Evolutionary conservation across 2,113 vertebrate species (phyloP).

Genomic region (Nansenia antarctica): DNA sequence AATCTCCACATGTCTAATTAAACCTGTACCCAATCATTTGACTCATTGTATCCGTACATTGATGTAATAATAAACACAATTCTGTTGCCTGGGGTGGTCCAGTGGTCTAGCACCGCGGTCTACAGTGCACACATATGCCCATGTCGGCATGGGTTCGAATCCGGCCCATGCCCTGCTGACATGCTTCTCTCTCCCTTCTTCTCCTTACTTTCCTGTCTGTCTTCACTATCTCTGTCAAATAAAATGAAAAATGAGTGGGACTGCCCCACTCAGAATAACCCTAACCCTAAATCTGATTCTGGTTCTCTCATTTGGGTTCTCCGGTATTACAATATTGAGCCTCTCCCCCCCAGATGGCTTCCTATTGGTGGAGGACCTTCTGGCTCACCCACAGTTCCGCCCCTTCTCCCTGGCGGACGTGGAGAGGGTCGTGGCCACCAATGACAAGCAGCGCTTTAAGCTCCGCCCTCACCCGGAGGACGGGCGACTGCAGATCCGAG

Average conservation of each 20-base stretch:
- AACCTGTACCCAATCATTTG: too few relatives aligned
- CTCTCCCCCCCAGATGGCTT: slow-evolving; percentile 80
- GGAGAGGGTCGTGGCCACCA: slow-evolving; percentile 76
- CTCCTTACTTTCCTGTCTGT: neutral
- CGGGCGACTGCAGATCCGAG: slow-evolving; percentile 79
- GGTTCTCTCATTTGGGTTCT: too few relatives aligned
- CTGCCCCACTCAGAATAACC: too few relatives aligned
- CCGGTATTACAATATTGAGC: neutral
- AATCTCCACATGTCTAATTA: neutral
- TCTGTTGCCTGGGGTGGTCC: too few relatives aligned
- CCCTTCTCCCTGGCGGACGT: slow-evolving; percentile 78
- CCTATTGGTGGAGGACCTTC: slow-evolving; percentile 75
- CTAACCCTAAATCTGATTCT: neutral
- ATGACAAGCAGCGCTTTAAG: slow-evolving; percentile 83
- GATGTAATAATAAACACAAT: too few relatives aligned
- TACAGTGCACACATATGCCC: too few relatives aligned
- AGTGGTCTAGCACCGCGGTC: too few relatives aligned
- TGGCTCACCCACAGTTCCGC: slow-evolving; percentile 77
- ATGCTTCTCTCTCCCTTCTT: neutral
- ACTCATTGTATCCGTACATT: too few relatives aligned
- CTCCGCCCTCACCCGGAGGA: slow-evolving; percentile 64
- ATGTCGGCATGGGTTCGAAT: too few relatives aligned
- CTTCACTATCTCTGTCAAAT: too few relatives aligned
- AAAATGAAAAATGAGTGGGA: too few relatives aligned
- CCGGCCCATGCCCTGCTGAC: too few relatives aligned